A percentile compares a stretch with the other conserved stretches of the same genome.
Conservation (phyloP, 2,797 vertebrate species). For the Galago senegalensis region DNA sequence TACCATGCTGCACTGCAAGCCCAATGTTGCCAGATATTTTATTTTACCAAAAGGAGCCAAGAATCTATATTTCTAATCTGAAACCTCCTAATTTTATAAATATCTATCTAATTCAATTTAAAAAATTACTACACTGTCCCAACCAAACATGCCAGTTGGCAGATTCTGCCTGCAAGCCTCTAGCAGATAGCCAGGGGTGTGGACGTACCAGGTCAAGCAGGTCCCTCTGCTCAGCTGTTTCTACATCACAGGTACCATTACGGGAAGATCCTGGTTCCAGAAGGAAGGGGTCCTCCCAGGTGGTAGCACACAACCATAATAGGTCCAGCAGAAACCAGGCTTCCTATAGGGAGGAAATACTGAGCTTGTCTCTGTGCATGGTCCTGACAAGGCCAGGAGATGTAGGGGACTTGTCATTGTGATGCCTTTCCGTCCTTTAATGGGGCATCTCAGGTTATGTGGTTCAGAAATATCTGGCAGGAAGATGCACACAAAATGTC, state of each 20-base stretch:
- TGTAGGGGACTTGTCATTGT: background rate
- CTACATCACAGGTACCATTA: background rate
- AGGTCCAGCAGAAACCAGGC: too few relatives aligned
- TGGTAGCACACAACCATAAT: too few relatives aligned
- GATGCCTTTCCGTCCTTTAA: background rate
- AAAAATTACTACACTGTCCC: background rate
- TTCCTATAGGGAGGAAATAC: rapidly evolving
- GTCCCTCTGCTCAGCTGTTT: background rate
- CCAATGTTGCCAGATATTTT: too few relatives aligned
- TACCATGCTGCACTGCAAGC: background rate
- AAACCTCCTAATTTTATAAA: background rate
- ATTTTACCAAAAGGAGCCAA: background rate
- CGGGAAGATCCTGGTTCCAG: background rate
- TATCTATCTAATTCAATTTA: background rate
- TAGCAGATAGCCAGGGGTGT: background rate
- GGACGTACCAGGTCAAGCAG: rapidly evolving
- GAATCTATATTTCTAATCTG: background rate
- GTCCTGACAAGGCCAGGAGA: rapidly evolving
- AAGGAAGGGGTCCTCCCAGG: background rate
- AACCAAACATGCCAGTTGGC: background rate
- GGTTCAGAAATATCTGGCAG: conserved; percentile 13
- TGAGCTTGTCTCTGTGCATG: background rate
- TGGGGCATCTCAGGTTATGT: background rate
- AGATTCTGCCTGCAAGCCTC: background rate
- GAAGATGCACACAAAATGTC: conserved; percentile 20